phyloP scores from a whole-genome alignment of 2,888 invertebrate genomes.

The Parnassius mnemosyne region DNA sequence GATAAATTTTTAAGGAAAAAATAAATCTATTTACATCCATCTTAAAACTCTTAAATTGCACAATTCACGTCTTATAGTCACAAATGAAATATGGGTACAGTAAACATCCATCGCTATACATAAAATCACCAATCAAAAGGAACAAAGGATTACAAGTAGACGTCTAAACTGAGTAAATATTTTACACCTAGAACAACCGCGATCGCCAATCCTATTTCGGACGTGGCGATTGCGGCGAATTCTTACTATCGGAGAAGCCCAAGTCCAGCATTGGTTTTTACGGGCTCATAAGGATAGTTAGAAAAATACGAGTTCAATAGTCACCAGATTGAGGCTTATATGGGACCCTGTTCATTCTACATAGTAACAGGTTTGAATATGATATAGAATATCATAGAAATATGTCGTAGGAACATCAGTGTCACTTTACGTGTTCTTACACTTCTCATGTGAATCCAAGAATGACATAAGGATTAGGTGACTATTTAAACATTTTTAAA shows the following conservation, averaged over 20 bases:
- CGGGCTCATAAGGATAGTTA: neutral
- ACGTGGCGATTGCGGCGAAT: too few relatives aligned
- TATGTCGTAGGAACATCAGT: too few relatives aligned
- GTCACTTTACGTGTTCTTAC: too few relatives aligned
- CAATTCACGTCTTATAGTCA: neutral
- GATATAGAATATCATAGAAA: too few relatives aligned
- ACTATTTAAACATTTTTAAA: neutral
- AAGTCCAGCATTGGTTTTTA: too few relatives aligned
- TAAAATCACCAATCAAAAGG: constrained; percentile 20
- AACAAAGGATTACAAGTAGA: constrained; percentile 10
- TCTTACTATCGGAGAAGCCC: too few relatives aligned
- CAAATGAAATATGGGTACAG: constrained; percentile 2
- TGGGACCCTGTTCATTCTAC: too few relatives aligned
- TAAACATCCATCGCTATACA: constrained; percentile 6
- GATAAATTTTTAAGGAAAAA: constrained; percentile 1
- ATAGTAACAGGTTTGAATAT: too few relatives aligned
- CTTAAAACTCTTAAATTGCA: constrained; percentile 7
- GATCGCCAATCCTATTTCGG: too few relatives aligned
- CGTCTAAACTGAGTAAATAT: constrained; percentile 13
- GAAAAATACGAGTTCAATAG: constrained; percentile 6
- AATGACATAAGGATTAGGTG: neutral
- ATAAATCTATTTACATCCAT: constrained; percentile 1
- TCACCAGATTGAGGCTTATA: neutral
- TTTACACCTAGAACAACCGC: constrained; percentile 8
- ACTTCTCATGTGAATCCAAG: too few relatives aligned